Percentiles rank a stretch among this genome's conserved stretches.
These are phyloP conservation scores for Struthio camelus DNA, from an alignment of 2,113 vertebrate genomes.

Conservation along the genomic window DNA sequence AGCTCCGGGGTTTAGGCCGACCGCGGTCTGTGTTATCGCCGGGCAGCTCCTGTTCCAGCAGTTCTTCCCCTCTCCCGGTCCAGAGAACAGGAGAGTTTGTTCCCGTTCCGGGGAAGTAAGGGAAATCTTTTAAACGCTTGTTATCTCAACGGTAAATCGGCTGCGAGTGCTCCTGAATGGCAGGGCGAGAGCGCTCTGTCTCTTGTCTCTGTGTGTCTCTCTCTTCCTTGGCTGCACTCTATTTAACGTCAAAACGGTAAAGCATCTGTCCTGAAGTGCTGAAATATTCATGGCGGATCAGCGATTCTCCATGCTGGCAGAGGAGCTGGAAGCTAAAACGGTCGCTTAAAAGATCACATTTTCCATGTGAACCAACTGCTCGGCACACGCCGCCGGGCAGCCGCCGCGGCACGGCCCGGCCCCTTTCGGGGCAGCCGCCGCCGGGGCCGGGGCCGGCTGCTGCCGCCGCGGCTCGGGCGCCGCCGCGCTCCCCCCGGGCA, in stretches of 20 bases:
- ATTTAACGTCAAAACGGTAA: conserved; percentile 61
- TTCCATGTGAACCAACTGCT: conserved; percentile 54
- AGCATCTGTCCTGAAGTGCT: conserved; percentile 59
- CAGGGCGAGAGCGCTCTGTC: background rate
- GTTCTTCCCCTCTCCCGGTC: background rate
- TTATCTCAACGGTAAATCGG: conserved; percentile 43
- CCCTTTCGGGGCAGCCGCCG: background rate
- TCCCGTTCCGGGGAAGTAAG: background rate
- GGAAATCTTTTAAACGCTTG: conserved; percentile 17
- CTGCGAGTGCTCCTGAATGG: conserved; percentile 33
- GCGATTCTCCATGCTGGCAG: conserved; percentile 8
- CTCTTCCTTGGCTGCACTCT: conserved; percentile 59
- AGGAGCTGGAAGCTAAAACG: conserved; percentile 65
- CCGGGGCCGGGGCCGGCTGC: no score
- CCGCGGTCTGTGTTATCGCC: background rate
- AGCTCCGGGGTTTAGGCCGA: background rate
- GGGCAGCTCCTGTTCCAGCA: background rate
- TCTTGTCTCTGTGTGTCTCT: background rate
- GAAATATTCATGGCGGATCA: conserved; percentile 64
- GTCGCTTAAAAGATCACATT: conserved; percentile 59
- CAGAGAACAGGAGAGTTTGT: background rate
- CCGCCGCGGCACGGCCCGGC: background rate
- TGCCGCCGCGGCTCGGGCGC: no score
- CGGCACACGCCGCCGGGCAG: background rate
- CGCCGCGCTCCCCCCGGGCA: background rate